These are phyloP conservation scores for Trypoxylon attenuatum DNA, from an alignment of 2,888 invertebrate species.

Conservation along the genomic window DNA sequence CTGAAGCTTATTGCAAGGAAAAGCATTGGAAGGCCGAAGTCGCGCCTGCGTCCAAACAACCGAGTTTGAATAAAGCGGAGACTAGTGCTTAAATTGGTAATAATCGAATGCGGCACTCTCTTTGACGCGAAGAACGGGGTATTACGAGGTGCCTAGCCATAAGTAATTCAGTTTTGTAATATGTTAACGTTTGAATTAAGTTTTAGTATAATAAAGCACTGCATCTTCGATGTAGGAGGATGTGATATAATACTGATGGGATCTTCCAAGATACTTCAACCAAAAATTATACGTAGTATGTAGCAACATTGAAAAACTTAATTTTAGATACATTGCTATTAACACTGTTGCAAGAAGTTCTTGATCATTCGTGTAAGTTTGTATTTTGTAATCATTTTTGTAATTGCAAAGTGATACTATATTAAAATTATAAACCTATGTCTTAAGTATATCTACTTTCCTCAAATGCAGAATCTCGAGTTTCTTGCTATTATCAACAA, in stretches of 20 bases:
- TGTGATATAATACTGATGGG: conserved; percentile 8
- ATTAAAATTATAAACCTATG: conserved; percentile 18
- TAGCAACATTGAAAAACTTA: conserved; percentile 4
- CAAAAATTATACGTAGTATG: conserved; percentile 17
- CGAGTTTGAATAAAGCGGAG: conserved; percentile 7
- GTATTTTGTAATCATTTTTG: conserved; percentile 33
- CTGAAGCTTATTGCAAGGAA: conserved; percentile 72
- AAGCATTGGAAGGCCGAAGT: conserved; percentile 68
- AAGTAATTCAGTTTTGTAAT: conserved; percentile 17
- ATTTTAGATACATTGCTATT: conserved; percentile 8
- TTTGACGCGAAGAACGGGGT: not conserved
- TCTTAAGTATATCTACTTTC: conserved; percentile 20
- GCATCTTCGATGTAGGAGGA: conserved; percentile 10
- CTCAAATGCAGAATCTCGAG: conserved; percentile 15
- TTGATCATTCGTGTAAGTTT: too few relatives aligned
- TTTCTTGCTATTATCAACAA: conserved; percentile 14
- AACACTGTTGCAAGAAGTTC: conserved; percentile 11
- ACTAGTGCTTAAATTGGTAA: conserved; percentile 8
- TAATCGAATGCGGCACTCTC: conserved; percentile 1
- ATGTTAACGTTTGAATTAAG: conserved; percentile 11
- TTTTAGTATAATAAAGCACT: conserved; percentile 9
- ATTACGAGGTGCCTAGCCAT: conserved; percentile 17
- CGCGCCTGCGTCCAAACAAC: conserved; percentile 36
- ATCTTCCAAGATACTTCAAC: conserved; percentile 21
- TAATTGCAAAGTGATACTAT: conserved; percentile 6